Evolutionary conservation across 2,113 vertebrate genomes (phyloP), one percentile per base, ranked within the genome.

Genomic region (Alosa alosa): DNA sequence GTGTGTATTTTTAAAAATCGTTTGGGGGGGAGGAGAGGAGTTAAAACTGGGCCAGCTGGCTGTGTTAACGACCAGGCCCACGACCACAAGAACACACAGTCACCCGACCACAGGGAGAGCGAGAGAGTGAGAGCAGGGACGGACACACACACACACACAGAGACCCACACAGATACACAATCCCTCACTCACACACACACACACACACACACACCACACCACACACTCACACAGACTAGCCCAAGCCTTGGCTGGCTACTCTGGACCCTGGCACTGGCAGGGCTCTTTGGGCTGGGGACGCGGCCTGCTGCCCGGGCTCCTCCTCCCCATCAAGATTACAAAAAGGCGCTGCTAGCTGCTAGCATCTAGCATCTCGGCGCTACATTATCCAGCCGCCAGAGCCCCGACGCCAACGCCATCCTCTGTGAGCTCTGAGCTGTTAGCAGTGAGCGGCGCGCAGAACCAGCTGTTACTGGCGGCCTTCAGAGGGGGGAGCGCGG

Each of bases 1-100:
- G 55, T 22, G 55, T 60, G 55, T 60, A 60, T 60, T 60, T 60
- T 60, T 60, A 60, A 60, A 60, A 60, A 60, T 4, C 55, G 55
- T 52, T 52, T 52, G 50, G 50, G 50, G 50, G 11, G 17, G 83
- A 57, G 15, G 81, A 85, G 86, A 17, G 39, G 52, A 83, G 84
- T 90, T 86, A 88, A 82, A 87, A 91, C 46, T 85, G 86, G 85
- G 84, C 64, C 81, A 36, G 85, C 86, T 86, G 87, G 50, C 88
- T 83, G 82, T 1, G 81, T 86, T 87, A 86, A 87, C 87, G 86
- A 86, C 83, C 88, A 88, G 83, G 78, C 72, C 72, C 36, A 36
- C 36, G 87, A 81, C 82, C 46, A 36, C 47, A 52, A 52, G 75
- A 89, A 87, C 86, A 60, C 55, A 41, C 31, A 45, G 83, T 31